phyloP scores from a whole-genome alignment of 2,113 vertebrate genomes.

The Calyptommatus sinebrachiatus region DNA sequence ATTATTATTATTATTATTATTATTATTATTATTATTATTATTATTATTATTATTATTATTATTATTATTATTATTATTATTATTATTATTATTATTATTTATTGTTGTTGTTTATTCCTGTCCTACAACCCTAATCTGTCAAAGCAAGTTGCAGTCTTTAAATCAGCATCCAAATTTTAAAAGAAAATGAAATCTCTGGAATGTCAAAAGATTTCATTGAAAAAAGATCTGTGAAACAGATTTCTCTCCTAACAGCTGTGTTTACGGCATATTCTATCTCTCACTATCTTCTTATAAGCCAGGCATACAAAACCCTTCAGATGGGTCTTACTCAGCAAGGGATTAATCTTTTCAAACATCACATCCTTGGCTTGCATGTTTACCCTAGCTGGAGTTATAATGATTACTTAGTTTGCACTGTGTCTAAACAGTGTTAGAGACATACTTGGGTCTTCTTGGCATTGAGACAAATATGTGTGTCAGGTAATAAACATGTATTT shows the following conservation, averaged over 20 bases:
- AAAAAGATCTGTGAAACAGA: constrained; percentile 53
- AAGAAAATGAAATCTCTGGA: constrained; percentile 13
- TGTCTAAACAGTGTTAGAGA: constrained; percentile 58
- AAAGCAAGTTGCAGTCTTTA: constrained; percentile 33
- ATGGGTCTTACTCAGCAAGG: constrained; percentile 61
- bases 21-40: too few species aligned
- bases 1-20: too few species aligned
- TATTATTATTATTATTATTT: too few species aligned
- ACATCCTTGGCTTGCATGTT: constrained; percentile 62
- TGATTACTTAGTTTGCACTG: constrained; percentile 58
- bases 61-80: too few species aligned
- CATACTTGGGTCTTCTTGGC: constrained; percentile 50
- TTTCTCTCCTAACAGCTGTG: constrained; percentile 59
- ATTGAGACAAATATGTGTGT: constrained; percentile 41
- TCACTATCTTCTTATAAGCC: constrained; percentile 61
- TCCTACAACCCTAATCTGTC: neutral
- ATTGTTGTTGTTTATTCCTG: neutral
- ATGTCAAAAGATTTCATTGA: constrained; percentile 58
- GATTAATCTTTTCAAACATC: constrained; percentile 65
- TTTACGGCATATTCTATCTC: constrained; percentile 62
- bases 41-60: too few species aligned
- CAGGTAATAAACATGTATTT: constrained; percentile 55
- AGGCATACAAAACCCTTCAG: constrained; percentile 60
- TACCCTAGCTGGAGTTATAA: constrained; percentile 57
- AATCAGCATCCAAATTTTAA: constrained; percentile 4